Conservation (phyloP, 2,888 invertebrate genomes). For the Ectropis crepuscularia region DNA sequence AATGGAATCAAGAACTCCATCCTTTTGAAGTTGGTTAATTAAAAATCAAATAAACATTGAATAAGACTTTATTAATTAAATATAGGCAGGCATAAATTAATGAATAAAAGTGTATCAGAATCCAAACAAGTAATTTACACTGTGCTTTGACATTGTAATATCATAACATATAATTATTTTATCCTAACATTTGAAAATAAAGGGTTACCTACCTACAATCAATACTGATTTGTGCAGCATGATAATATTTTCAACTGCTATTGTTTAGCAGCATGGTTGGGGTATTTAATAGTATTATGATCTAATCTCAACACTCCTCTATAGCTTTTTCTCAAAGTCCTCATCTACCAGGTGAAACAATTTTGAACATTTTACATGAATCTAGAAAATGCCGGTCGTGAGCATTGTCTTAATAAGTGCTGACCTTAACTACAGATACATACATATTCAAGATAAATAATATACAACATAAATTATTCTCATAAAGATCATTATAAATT, state of each 20-base stretch:
- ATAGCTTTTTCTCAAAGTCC: background rate
- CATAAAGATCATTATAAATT: slow-evolving; percentile 6
- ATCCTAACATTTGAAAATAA: background rate
- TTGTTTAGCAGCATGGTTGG: background rate
- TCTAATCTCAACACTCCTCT: background rate
- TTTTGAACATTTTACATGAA: background rate
- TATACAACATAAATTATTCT: slow-evolving; percentile 11
- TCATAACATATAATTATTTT: background rate
- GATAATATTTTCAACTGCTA: background rate
- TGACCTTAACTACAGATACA: slow-evolving; percentile 12
- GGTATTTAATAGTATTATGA: background rate
- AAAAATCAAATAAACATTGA: slow-evolving; percentile 34
- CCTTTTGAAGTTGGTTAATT: background rate
- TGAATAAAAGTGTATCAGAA: slow-evolving; percentile 28
- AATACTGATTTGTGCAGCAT: slow-evolving; percentile 35
- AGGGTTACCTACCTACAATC: slow-evolving; percentile 19
- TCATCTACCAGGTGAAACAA: background rate
- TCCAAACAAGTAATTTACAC: slow-evolving; percentile 21
- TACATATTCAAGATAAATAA: slow-evolving; percentile 9
- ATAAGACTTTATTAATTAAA: slow-evolving; percentile 40
- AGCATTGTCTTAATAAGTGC: slow-evolving; percentile 3
- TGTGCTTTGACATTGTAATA: background rate
- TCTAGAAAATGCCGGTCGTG: background rate
- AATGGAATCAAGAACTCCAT: no score
- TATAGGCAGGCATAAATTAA: slow-evolving; percentile 35